Evolutionary conservation across 2,113 vertebrate genomes (phyloP).

Genomic region (Alexandromys fortis): DNA sequence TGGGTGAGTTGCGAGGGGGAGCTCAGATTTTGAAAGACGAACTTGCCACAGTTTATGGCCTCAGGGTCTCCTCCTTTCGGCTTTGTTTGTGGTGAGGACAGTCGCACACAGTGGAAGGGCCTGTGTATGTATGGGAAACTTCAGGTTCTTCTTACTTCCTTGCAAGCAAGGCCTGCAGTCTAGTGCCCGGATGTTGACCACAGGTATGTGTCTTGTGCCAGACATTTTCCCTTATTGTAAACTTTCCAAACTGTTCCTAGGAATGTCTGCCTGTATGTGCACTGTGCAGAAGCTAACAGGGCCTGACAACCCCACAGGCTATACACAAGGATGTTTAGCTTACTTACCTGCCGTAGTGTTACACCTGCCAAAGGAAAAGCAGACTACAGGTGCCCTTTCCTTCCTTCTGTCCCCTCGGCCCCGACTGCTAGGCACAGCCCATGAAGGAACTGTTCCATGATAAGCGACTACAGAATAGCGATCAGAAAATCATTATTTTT

Average conservation of each 20-base stretch:
- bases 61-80: neutral
- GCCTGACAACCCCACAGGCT: neutral
- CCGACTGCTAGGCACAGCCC: neutral
- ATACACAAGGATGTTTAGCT: neutral
- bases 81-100: neutral
- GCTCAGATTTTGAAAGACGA: slow-evolving; percentile 25
- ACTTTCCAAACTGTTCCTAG: neutral
- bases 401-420: neutral
- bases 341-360: neutral
- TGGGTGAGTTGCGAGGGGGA: neutral
- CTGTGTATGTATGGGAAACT: neutral
- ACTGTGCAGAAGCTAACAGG: neutral
- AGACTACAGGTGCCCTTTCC: neutral
- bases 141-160: neutral
- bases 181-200: neutral
- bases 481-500: neutral
- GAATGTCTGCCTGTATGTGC: neutral
- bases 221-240: neutral
- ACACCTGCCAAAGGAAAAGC: neutral
- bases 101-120: too few relatives aligned
- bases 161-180: neutral
- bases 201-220: neutral
- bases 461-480: neutral
- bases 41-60: neutral
- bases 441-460: neutral